Conservation (phyloP, 2,888 invertebrate species). For the Agrochola lota region DNA sequence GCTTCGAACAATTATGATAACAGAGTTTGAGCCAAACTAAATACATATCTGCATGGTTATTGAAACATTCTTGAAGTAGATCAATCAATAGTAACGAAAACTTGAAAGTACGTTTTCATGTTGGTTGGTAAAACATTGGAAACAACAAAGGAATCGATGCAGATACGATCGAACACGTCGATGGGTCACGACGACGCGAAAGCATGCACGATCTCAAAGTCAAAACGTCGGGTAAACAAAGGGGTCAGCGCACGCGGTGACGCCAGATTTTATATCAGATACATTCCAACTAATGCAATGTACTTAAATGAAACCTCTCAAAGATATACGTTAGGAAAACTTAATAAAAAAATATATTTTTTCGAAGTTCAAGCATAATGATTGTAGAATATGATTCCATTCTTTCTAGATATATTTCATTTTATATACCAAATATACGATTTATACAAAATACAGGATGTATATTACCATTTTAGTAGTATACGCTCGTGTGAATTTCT, state of each 20-base stretch:
- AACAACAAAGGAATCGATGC: constrained; percentile 46
- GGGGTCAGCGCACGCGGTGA: constrained; percentile 68
- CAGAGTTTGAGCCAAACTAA: constrained; percentile 1
- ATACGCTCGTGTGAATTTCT: constrained; percentile 65
- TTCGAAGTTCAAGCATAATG: neutral
- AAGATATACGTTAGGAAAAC: constrained; percentile 7
- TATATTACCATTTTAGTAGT: constrained; percentile 46
- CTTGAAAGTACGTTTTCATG: constrained; percentile 22
- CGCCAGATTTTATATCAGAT: constrained; percentile 60
- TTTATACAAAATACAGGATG: constrained; percentile 41
- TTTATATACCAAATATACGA: constrained; percentile 15
- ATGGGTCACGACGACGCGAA: constrained; percentile 53
- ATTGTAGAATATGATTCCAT: constrained; percentile 6
- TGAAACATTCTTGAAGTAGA: neutral
- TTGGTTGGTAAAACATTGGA: constrained; percentile 37
- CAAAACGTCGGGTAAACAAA: constrained; percentile 67
- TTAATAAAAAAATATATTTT: neutral
- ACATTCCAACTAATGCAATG: constrained; percentile 56
- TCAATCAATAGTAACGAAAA: constrained; percentile 17
- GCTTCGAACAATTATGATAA: constrained; percentile 28
- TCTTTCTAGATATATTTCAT: constrained; percentile 1
- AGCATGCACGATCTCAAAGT: constrained; percentile 60
- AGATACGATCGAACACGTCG: constrained; percentile 53
- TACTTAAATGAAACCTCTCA: constrained; percentile 35
- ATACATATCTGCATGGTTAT: neutral